Evolutionary conservation across 2,113 vertebrate species (phyloP), one percentile per base, ranked within the genome.

Genomic region (Cariama cristata): DNA sequence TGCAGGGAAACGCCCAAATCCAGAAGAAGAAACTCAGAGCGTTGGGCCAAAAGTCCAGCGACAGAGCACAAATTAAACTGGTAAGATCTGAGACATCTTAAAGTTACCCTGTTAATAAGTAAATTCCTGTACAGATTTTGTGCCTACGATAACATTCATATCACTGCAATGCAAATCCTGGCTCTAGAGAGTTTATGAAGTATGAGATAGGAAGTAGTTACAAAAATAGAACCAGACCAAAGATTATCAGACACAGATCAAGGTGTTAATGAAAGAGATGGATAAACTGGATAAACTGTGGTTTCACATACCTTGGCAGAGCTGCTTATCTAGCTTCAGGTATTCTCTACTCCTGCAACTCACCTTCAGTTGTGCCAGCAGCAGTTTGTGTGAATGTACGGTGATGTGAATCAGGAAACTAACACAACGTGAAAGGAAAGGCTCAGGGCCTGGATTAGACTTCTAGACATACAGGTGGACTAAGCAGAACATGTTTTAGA

Each of bases 11-110:
- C 98, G 98, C 22, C 98, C 98, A 63, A 98, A 97, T 95, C 98
- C 98, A 79, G 98, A 99, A 90, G 98, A 98, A 66, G 98, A 98
- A 72, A 96, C 60, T 11, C 98, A 98, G 93, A 97, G 97, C 49
- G 58, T 98, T 62, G 98, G 98, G 79, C 97, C 98, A 55, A 99
- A 99, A 97, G 97, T 98, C 96, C 98, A 98, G 96, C 97, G 98
- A 90, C 98, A 98, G 96, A 98, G 98, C 95, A 97, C 97, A 89
- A 98, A 97, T 93, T 98, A 97, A 97, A 83, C 90, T 96, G 98
- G 98, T 98, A 97, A 98, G 97, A 91, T 83, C 67, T 64, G 76
- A 80, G 69, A 93, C 58, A 74, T 55, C 38, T 88, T 93, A 55
- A 91, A 88, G 33, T 75, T 83, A 50, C 30, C 42, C 59, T 71